Base-by-base conservation (phyloP, 1,140 invertebrate genomes). In the Macrobrachium rosenbergii region DNA sequence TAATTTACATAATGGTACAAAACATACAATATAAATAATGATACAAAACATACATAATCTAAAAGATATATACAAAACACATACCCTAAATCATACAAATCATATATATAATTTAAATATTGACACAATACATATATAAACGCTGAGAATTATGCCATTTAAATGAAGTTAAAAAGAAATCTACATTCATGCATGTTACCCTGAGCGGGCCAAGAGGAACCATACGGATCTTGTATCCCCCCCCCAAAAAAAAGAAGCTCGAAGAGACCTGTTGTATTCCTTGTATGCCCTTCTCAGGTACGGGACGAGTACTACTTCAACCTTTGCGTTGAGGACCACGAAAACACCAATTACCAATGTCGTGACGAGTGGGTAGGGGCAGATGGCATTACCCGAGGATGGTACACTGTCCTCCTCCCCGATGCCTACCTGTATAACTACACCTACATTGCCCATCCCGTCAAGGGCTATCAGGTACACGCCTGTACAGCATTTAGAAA, bases 391-490 rank as follows among this genome's bases (percentile, higher is more conserved):
- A 87, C 83, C 73, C 75, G 83, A 63, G 88, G 88, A 63, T 89
- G 88, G 88, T 89, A 89, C 76, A 87, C 88, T 19, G 75, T 89
- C 23, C 73, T 83, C 19, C 52, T 87, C n/a, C 80, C 83, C n/a
- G 88, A 89, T 72, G 88, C 73, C 52, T 89, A 63, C 88, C 58
- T 79, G 23, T 89, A 89, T 73, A 89, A 89, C 80, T 89, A 89
- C 88, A 82, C 88, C 75, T 89, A 89, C 88, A 87, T 58, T 72
- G 81, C 88, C 72, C 84, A 87, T 28, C 88, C 88, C 43, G 73
- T 86, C 60, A 89, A 87, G 80, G 88, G 88, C 28, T 89, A 87
- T 80, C 81, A 87, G 88, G 88, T 89, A 89, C 82, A 87, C 73
- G 59, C 64, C 12, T 52, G 12, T 52, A 10, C 52, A 37, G 28